Base-by-base conservation (phyloP, 2,113 vertebrate genomes). In the Grammomys dolichurus region DNA sequence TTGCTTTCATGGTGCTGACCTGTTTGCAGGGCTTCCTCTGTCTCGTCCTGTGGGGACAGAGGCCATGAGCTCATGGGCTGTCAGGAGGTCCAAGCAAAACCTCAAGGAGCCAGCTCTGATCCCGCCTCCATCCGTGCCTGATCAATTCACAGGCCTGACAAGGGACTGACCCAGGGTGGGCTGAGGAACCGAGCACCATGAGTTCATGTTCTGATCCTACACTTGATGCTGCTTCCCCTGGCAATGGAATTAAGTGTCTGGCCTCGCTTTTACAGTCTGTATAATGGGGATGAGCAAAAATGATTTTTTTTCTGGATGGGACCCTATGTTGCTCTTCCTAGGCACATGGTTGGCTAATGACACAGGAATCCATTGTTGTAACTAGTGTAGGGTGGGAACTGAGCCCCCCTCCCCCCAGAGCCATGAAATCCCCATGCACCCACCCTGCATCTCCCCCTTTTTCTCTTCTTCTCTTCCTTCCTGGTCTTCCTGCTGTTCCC, bases 401-500 rank as follows among this genome's bases (percentile, higher is more conserved):
- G 4, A 89, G 48, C 10, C 69, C 67, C 78, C 43, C 1, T 51
- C 43, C 56, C 75, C 51, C 1, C 58, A 46, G 36, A 4, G 48
- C 89, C 48, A 0, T 16, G 84, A 65, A n/a, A 28, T 13, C 73
- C 56, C 89, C 0, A 1, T 31, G 19, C 43, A 40, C 63, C 22
- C 3, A 40, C 51, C 43, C 86, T 54, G 81, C 24, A 46, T 77
- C 67, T 69, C 69, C 69, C 63, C 75, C 46, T 31, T 51, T 58
- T 43, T 12, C 78, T 87, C 95, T n/a, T 54, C 88, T 51, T 36
- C 58, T 43, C 51, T 16, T 7, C 60, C 46, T 36, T 85, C 95
- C 95, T 19, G 56, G 73, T 85, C 95, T 89, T 86, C 54, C 96
- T 78, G 67, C 87, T 77, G 58, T 40, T 85, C 33, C 91, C 82